Conservation (phyloP, 2,888 invertebrate genomes). For the Eulithis prunata region DNA sequence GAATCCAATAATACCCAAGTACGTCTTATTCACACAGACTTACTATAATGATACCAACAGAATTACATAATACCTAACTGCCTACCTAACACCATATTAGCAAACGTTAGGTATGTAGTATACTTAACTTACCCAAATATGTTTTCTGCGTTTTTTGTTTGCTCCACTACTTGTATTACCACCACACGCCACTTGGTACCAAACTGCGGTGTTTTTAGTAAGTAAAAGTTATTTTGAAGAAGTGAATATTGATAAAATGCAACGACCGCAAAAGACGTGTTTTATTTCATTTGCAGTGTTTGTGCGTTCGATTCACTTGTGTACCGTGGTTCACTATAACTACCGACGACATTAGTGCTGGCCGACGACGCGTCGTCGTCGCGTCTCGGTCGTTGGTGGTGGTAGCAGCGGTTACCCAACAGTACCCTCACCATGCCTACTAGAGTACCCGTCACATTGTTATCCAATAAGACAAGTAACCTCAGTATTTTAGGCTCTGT, state of each 20-base stretch:
- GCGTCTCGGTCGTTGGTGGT: constrained; percentile 27
- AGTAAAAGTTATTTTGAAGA: neutral
- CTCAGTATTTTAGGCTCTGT: no score
- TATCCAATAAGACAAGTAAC: constrained; percentile 33
- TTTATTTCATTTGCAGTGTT: constrained; percentile 1
- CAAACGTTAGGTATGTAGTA: constrained; percentile 34
- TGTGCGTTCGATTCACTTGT: constrained; percentile 38
- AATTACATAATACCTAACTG: constrained; percentile 47
- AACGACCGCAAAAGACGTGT: constrained; percentile 14
- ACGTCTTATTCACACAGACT: no score
- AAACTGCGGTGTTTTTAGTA: neutral
- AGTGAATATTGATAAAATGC: neutral
- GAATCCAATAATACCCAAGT: no score
- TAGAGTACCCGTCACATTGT: constrained; percentile 32
- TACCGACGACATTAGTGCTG: constrained; percentile 33
- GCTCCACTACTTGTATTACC: constrained; percentile 13
- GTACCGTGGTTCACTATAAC: constrained; percentile 44
- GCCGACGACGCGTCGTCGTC: constrained; percentile 18
- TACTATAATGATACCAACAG: constrained; percentile 30
- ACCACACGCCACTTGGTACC: neutral
- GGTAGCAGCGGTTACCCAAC: constrained; percentile 46
- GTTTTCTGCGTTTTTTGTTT: constrained; percentile 26
- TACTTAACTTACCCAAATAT: constrained; percentile 37
- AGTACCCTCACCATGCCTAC: constrained; percentile 47
- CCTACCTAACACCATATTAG: constrained; percentile 36